phyloP scores from a whole-genome alignment of 2,888 invertebrate genomes.

The Papilio gigon region DNA sequence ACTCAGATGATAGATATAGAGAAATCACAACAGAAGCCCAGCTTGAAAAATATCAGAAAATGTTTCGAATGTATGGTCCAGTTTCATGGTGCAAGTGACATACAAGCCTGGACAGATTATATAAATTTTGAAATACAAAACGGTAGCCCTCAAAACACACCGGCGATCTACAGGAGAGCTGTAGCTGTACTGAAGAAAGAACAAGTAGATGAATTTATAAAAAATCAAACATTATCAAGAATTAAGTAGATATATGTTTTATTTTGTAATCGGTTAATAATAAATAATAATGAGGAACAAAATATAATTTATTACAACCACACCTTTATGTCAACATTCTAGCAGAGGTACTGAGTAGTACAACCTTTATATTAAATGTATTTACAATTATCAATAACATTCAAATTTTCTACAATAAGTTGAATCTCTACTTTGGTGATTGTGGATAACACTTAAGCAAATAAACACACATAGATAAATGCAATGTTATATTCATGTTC shows the following conservation, averaged over 20 bases:
- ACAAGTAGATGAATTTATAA: conserved; percentile 80
- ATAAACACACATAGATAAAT: conserved; percentile 75
- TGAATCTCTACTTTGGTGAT: conserved; percentile 75
- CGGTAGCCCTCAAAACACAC: conserved; percentile 82
- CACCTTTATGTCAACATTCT: conserved; percentile 72
- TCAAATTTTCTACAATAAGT: conserved; percentile 59
- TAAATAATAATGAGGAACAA: conserved; percentile 56
- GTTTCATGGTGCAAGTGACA: conserved; percentile 85
- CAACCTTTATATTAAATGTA: conserved; percentile 76
- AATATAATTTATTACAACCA: conserved; percentile 76
- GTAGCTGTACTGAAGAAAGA: conserved; percentile 80
- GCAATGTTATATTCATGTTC: conserved; percentile 61
- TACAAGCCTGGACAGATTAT: conserved; percentile 88
- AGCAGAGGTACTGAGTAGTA: conserved; percentile 73
- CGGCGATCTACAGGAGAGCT: conserved; percentile 84
- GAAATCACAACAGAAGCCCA: conserved; percentile 67
- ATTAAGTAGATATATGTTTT: conserved; percentile 59
- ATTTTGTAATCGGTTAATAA: conserved; percentile 41
- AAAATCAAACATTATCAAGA: conserved; percentile 78
- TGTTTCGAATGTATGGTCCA: conserved; percentile 84
- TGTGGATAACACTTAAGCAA: conserved; percentile 79
- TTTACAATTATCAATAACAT: conserved; percentile 75
- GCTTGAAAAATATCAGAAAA: conserved; percentile 79
- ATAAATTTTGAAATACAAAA: conserved; percentile 86
- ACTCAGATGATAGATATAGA: conserved; percentile 84